phyloP scores from a whole-genome alignment of 2,888 invertebrate species.

The Cepaea hortensis region DNA sequence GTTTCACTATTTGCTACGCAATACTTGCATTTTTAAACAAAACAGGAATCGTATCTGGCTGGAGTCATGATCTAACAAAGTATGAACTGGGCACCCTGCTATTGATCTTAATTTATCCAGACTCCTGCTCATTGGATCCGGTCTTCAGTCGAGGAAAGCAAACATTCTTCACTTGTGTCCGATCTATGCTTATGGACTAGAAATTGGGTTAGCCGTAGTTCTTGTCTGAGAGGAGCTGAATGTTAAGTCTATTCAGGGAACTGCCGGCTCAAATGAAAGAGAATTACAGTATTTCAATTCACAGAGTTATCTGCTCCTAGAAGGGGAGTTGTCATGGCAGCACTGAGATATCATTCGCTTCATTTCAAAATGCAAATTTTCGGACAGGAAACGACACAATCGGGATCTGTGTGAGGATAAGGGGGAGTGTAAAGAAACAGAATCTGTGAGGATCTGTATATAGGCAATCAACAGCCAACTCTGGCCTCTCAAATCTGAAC shows the following conservation, averaged over 20 bases:
- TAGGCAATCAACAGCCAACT: too few relatives aligned
- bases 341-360: conserved; percentile 3
- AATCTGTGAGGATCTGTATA: too few relatives aligned
- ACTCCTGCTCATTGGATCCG: conserved; percentile 16
- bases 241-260: conserved; percentile 5
- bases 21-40: conserved; percentile 8
- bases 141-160: conserved; percentile 28
- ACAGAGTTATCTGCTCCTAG: background rate
- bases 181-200: conserved; percentile 13
- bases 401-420: too few relatives aligned
- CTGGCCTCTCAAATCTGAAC: background rate
- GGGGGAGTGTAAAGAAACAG: too few relatives aligned
- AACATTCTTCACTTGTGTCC: conserved; percentile 30
- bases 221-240: conserved; percentile 4
- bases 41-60: background rate
- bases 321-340: conserved; percentile 2
- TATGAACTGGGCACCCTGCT: conserved; percentile 11
- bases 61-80: conserved; percentile 7
- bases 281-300: conserved; percentile 28
- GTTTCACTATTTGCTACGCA: background rate
- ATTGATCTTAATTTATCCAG: conserved; percentile 43
- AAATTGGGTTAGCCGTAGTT: conserved; percentile 37
- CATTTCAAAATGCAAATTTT: conserved; percentile 27
- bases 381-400: conserved; percentile 7
- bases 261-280: conserved; percentile 9